Conservation (phyloP, 2,797 vertebrate species). For the Glyptemys insculpta region DNA sequence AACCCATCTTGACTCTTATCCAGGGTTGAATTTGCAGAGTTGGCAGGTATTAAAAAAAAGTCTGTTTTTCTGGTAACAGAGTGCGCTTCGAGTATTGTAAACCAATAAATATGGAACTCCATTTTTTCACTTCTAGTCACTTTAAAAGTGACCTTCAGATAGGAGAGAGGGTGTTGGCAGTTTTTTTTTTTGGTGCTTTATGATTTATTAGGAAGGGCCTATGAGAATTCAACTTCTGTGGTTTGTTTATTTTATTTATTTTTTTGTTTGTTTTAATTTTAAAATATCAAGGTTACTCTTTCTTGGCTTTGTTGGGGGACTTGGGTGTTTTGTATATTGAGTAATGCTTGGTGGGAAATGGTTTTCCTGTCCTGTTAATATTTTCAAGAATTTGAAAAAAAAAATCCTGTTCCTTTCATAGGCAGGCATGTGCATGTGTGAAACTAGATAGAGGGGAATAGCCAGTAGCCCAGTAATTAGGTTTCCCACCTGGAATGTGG, state of each 20-base stretch:
- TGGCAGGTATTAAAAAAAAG: neutral
- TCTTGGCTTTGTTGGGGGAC: neutral
- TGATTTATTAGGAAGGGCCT: neutral
- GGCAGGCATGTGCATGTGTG: too few species aligned
- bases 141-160: neutral
- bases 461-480: too few species aligned
- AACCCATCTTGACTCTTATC: fast-evolving
- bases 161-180: neutral
- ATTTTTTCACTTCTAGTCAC: fast-evolving
- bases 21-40: neutral
- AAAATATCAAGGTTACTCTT: neutral
- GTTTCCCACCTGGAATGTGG: too few species aligned
- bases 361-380: too few species aligned
- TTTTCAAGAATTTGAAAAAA: too few species aligned
- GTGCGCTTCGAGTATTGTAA: neutral
- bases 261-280: neutral
- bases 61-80: neutral
- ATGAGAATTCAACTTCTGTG: neutral
- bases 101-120: neutral
- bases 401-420: too few species aligned
- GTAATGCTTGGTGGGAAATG: too few species aligned
- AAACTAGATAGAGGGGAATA: neutral
- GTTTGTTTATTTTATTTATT: too few species aligned
- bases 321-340: neutral
- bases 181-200: neutral